Percentiles rank a stretch among this genome's conserved stretches.
These are phyloP conservation scores for Erebia ligea DNA, from an alignment of 2,888 invertebrate species.

Conservation along the genomic window DNA sequence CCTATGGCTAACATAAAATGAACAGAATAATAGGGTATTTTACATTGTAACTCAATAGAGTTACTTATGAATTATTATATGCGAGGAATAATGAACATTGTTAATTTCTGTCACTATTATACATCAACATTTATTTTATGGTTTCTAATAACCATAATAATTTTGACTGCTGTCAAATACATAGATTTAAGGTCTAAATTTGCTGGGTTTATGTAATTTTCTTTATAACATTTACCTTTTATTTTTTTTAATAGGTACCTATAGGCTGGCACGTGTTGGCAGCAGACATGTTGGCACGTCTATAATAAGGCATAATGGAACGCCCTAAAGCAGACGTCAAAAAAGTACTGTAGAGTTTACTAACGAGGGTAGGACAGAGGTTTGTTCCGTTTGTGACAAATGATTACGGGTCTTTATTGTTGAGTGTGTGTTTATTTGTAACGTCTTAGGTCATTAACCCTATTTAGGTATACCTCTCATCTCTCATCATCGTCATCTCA, in stretches of 20 bases:
- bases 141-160: no score
- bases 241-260: not conserved
- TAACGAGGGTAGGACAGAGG: slow-evolving; percentile 73
- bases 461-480: not conserved
- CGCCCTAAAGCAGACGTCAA: slow-evolving; percentile 74
- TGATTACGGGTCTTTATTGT: slow-evolving; percentile 43
- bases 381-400: slow-evolving; percentile 64
- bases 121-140: not conserved
- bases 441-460: slow-evolving; percentile 6
- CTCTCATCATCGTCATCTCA: not conserved
- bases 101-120: not conserved
- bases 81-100: not conserved
- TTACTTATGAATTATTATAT: not conserved
- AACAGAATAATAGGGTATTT: no score
- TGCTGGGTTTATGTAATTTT: no score
- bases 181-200: no score
- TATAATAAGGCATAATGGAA: slow-evolving; percentile 38
- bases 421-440: slow-evolving; percentile 19
- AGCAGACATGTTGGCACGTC: not conserved
- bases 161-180: no score
- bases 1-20: no score
- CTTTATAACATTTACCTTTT: no score
- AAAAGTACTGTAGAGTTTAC: slow-evolving; percentile 72
- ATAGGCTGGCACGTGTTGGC: slow-evolving; percentile 56
- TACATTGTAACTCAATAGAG: not conserved